Evolutionary conservation across 2,113 vertebrate species (phyloP).

Genomic region (Sander lucioperca): DNA sequence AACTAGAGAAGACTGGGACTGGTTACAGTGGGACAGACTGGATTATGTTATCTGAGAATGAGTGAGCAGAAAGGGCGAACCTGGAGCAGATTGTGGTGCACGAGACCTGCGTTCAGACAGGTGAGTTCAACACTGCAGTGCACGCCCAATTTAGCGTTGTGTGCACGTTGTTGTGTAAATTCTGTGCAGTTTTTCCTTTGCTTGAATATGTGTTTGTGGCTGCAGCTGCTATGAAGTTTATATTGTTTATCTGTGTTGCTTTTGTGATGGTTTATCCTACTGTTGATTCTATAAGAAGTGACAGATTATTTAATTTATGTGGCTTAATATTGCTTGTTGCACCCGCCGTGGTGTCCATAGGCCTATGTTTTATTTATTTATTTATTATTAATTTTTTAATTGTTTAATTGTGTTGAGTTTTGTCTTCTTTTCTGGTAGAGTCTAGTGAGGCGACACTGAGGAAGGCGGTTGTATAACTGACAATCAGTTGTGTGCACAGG

Average conservation of each 20-base stretch:
- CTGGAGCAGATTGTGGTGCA: not conserved
- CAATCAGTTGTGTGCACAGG: not conserved
- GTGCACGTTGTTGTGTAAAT: not conserved
- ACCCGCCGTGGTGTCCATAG: not conserved
- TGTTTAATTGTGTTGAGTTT: not conserved
- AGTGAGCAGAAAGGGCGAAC: not conserved
- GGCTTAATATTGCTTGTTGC: too few relatives aligned
- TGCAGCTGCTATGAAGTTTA: not conserved
- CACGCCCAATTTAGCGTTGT: not conserved
- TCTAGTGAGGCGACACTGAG: not conserved
- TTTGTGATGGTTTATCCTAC: not conserved
- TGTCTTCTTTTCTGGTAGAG: not conserved
- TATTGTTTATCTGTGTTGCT: not conserved
- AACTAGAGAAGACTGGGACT: not conserved
- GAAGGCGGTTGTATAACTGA: not conserved
- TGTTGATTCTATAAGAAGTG: not conserved
- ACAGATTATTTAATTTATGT: not conserved
- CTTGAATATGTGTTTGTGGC: not conserved
- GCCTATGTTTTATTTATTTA: too few relatives aligned
- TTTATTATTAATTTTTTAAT: too few relatives aligned
- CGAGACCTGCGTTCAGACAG: not conserved
- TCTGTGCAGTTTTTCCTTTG: not conserved
- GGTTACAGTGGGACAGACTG: not conserved
- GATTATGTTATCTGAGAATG: too few relatives aligned
- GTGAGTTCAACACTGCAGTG: not conserved